phyloP scores from a whole-genome alignment of 2,888 invertebrate species.

The Andrena chrysosceles region DNA sequence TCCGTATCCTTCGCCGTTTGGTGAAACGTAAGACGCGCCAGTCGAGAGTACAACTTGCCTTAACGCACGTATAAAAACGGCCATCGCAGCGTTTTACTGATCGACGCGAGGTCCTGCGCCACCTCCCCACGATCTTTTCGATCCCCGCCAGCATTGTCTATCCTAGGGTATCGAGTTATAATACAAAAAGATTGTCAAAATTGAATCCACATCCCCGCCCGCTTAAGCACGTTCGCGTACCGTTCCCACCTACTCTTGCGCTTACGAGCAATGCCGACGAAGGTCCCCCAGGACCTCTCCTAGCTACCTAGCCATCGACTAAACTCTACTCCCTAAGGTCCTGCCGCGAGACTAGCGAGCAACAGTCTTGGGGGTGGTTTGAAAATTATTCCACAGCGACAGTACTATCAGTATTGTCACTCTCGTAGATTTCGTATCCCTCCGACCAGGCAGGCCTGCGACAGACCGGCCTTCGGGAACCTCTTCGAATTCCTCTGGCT shows the following conservation, averaged over 20 bases:
- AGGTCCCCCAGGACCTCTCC: conserved; percentile 28
- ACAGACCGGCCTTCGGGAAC: conserved; percentile 3
- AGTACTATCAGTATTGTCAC: background rate
- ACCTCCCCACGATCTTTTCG: background rate
- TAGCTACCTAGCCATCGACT: conserved; percentile 64
- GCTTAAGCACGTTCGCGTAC: background rate
- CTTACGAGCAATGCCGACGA: conserved; percentile 59
- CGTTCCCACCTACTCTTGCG: conserved; percentile 21
- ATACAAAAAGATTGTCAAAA: conserved; percentile 82
- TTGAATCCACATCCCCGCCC: conserved; percentile 64
- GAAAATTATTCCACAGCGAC: background rate
- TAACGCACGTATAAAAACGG: background rate
- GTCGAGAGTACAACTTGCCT: conserved; percentile 1
- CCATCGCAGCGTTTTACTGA: background rate
- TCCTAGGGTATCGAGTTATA: conserved; percentile 71
- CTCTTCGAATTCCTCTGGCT: background rate
- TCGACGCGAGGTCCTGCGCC: background rate
- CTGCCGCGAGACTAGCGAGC: background rate
- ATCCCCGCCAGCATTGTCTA: conserved; percentile 22
- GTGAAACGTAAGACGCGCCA: conserved; percentile 1
- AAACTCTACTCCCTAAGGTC: conserved; percentile 18
- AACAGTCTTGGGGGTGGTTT: background rate
- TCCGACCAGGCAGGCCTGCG: background rate
- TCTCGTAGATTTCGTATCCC: background rate
- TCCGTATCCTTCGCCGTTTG: background rate